Conservation (phyloP, 2,888 invertebrate genomes). For the Mechanitis mazaeus region DNA sequence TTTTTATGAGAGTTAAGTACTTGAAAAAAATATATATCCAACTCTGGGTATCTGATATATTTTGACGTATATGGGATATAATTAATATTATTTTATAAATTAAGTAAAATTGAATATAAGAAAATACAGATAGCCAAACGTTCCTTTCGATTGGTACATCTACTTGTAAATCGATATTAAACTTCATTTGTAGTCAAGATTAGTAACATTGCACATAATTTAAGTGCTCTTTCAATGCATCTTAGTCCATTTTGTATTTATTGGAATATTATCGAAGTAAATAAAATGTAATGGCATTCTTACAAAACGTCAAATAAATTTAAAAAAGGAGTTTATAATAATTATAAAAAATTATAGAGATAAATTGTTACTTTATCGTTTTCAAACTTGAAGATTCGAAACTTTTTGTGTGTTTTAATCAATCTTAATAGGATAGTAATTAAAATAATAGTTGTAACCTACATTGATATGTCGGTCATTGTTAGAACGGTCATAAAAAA, state of each 20-base stretch:
- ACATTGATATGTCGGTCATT: constrained; percentile 20
- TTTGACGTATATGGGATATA: no score
- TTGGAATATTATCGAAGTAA: not conserved
- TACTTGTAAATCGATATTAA: not conserved
- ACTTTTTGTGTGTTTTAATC: not conserved
- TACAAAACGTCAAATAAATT: not conserved
- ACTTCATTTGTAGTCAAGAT: not conserved
- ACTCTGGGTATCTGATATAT: no score
- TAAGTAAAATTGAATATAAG: no score
- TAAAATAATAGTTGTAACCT: constrained; percentile 7
- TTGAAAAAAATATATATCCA: no score
- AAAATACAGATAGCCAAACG: no score
- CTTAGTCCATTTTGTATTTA: not conserved
- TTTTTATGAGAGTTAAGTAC: not conserved
- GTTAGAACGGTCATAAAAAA: constrained; percentile 24
- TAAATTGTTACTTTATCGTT: no score
- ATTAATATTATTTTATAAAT: no score
- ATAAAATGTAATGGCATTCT: no score
- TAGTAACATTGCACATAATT: not conserved
- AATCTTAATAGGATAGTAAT: not conserved
- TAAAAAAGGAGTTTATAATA: no score
- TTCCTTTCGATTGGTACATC: no score
- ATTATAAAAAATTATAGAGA: no score
- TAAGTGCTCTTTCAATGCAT: not conserved
- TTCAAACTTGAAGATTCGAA: not conserved